Percentiles rank a stretch among this genome's conserved stretches.
Conservation (phyloP, 2,888 invertebrate genomes). For the Cephus pygmeus region DNA sequence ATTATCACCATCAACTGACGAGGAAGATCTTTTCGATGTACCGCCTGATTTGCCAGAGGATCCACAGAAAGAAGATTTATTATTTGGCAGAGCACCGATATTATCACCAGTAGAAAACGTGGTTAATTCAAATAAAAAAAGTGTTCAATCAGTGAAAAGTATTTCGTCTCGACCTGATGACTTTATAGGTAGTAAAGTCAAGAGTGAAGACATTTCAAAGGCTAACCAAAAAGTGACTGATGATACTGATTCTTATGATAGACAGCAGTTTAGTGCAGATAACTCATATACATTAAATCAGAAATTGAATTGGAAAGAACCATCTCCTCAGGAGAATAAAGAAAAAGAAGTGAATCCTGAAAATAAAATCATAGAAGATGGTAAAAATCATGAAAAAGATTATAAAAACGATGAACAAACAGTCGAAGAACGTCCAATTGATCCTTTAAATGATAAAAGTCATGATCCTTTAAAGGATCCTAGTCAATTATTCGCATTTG, state of each 20-base stretch:
- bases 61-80: conserved; percentile 55
- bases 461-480: conserved; percentile 60
- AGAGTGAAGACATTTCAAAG: not conserved
- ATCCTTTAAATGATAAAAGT: conserved; percentile 55
- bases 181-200: not conserved
- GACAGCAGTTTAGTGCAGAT: not conserved
- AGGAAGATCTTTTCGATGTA: conserved; percentile 65
- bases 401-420: conserved; percentile 14
- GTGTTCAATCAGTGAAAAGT: not conserved
- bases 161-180: not conserved
- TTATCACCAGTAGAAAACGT: conserved; percentile 54
- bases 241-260: not conserved
- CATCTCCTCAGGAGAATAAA: not conserved
- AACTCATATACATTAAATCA: not conserved
- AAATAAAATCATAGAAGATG: conserved; percentile 11
- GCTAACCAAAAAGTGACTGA: not conserved
- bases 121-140: conserved; percentile 18
- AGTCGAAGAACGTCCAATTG: conserved; percentile 30
- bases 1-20: conserved; percentile 65
- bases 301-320: not conserved
- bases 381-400: not conserved
- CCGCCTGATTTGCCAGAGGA: conserved; percentile 64
- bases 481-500: conserved; percentile 61
- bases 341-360: not conserved
- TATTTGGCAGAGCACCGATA: conserved; percentile 61